These are phyloP conservation scores for Hemiprocne comata DNA, from an alignment of 2,113 vertebrate genomes.

Conservation along the genomic window DNA sequence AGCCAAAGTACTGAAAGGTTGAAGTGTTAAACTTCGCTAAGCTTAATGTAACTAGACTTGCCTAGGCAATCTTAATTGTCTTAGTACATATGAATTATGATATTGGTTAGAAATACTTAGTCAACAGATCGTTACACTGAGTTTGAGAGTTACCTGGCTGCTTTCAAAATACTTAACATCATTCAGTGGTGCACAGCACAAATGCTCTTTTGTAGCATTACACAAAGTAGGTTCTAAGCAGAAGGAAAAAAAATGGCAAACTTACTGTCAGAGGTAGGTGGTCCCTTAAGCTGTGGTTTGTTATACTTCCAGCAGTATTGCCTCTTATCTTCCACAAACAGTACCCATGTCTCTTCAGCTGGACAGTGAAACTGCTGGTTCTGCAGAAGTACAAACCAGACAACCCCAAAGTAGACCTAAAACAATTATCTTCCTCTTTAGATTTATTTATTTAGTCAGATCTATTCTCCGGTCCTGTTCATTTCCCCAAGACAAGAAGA, in stretches of 20 bases:
- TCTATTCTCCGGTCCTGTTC: neutral
- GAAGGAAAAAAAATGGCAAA: neutral
- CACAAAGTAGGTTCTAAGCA: neutral
- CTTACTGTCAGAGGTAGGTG: neutral
- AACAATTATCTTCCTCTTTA: neutral
- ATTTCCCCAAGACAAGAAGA: neutral
- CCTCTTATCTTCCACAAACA: neutral
- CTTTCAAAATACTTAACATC: neutral
- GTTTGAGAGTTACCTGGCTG: neutral
- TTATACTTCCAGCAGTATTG: neutral
- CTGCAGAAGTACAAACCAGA: neutral
- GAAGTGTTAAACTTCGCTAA: neutral
- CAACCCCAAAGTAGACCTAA: neutral
- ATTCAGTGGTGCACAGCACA: too few relatives aligned
- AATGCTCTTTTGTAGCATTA: neutral
- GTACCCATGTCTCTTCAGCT: fast-evolving
- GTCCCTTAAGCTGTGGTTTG: neutral
- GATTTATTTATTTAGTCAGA: neutral
- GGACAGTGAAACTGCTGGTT: neutral
- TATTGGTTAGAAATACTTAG: neutral
- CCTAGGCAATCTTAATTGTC: neutral
- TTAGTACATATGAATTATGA: neutral
- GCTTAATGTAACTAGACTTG: neutral
- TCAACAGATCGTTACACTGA: neutral
- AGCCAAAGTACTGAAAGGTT: neutral